Evolutionary conservation across 2,888 invertebrate species (phyloP).

Genomic region (Trilocha varians): DNA sequence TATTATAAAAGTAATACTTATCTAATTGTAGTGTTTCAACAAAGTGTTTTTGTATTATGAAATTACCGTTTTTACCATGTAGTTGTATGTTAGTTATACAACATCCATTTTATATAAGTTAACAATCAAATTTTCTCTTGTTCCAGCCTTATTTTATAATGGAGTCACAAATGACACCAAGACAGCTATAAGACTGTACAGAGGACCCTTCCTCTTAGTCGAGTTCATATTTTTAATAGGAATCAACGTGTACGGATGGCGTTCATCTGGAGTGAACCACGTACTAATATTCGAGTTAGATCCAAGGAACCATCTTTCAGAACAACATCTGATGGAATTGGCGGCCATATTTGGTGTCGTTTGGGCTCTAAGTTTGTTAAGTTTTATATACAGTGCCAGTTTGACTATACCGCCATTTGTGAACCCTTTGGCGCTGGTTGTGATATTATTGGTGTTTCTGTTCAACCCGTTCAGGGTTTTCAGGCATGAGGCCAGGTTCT

Average conservation of each 20-base stretch:
- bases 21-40: too few species aligned
- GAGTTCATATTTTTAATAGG: constrained; percentile 96
- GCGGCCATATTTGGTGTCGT: constrained; percentile 94
- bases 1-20: too few species aligned
- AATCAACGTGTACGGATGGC: constrained; percentile 97
- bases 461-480: constrained; percentile 94
- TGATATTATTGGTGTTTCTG: constrained; percentile 87
- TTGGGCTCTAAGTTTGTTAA: constrained; percentile 93
- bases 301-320: constrained; percentile 93
- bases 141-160: constrained; percentile 83
- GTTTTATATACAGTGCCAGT: constrained; percentile 84
- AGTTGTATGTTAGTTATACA: neutral
- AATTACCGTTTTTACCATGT: too few species aligned
- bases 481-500: constrained; percentile 93
- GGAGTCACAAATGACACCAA: constrained; percentile 81
- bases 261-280: constrained; percentile 97
- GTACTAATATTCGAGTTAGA: constrained; percentile 98
- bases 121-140: constrained; percentile 19
- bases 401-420: constrained; percentile 93
- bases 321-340: constrained; percentile 95
- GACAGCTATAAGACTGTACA: constrained; percentile 92
- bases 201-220: constrained; percentile 93
- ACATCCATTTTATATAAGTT: neutral
- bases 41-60: too few species aligned
- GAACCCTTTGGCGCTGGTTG: constrained; percentile 88